These are phyloP conservation scores for Charina bottae DNA, from an alignment of 2,113 vertebrate species.

Conservation along the genomic window DNA sequence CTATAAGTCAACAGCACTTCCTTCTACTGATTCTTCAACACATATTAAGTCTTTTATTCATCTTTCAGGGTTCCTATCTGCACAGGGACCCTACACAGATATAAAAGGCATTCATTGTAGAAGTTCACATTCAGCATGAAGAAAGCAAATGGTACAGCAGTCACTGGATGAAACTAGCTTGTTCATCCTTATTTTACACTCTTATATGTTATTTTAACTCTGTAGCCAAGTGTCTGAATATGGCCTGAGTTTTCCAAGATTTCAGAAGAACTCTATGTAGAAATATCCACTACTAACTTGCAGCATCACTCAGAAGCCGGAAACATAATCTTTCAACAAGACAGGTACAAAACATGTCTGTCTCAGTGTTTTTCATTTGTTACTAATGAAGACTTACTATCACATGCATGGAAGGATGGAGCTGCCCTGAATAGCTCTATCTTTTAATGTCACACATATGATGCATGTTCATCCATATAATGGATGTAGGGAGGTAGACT, in stretches of 20 bases:
- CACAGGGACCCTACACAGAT: background rate
- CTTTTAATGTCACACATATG: background rate
- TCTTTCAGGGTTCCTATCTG: background rate
- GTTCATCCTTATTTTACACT: too few species aligned
- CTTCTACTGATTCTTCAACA: background rate
- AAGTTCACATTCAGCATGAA: background rate
- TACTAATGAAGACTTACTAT: background rate
- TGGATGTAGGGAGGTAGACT: background rate
- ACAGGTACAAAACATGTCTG: background rate
- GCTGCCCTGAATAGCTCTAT: background rate
- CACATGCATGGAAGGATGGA: background rate
- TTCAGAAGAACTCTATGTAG: background rate
- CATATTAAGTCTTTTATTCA: background rate
- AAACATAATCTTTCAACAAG: background rate
- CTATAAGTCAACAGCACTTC: background rate
- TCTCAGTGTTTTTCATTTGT: background rate
- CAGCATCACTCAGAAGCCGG: background rate
- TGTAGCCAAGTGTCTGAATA: too few species aligned
- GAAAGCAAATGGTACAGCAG: background rate
- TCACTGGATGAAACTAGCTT: too few species aligned
- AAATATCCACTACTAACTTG: background rate
- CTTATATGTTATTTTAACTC: too few species aligned
- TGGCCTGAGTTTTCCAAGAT: too few species aligned
- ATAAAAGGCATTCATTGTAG: background rate
- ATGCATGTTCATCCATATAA: background rate